Evolutionary conservation across 1,140 invertebrate genomes (phyloP).

Genomic region (Microplitis demolitor): DNA sequence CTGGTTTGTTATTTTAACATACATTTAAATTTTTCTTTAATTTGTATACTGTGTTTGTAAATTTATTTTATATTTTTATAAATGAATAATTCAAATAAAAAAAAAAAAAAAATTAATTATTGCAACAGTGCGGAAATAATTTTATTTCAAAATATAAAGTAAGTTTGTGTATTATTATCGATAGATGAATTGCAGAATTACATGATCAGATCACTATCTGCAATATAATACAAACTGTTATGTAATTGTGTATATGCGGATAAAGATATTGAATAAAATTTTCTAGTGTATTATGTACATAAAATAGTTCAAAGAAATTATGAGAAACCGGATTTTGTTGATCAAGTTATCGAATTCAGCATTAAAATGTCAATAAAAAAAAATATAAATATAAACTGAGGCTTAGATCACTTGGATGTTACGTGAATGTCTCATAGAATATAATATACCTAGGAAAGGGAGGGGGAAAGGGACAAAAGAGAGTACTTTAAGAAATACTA

Average conservation of each 20-base stretch:
- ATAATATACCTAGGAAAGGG: no score
- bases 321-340: constrained; percentile 1
- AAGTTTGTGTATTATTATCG: not conserved
- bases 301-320: not conserved
- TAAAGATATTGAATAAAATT: not conserved
- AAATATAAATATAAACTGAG: not conserved
- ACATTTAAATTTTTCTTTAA: no score
- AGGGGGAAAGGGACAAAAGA: no score
- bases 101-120: not conserved
- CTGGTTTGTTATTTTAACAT: no score
- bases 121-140: not conserved
- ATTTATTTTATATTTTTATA: not conserved
- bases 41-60: no score
- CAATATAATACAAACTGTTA: constrained; percentile 22
- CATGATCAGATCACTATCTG: constrained; percentile 13
- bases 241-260: constrained; percentile 1
- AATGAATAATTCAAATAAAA: not conserved
- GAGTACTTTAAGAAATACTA: no score
- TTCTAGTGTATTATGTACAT: not conserved
- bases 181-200: constrained; percentile 12
- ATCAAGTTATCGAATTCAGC: constrained; percentile 2
- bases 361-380: not conserved
- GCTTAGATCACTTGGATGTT: no score
- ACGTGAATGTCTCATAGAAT: no score
- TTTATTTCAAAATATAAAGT: not conserved